phyloP scores from a whole-genome alignment of 2,113 vertebrate genomes.

The Crotalus tigris region DNA sequence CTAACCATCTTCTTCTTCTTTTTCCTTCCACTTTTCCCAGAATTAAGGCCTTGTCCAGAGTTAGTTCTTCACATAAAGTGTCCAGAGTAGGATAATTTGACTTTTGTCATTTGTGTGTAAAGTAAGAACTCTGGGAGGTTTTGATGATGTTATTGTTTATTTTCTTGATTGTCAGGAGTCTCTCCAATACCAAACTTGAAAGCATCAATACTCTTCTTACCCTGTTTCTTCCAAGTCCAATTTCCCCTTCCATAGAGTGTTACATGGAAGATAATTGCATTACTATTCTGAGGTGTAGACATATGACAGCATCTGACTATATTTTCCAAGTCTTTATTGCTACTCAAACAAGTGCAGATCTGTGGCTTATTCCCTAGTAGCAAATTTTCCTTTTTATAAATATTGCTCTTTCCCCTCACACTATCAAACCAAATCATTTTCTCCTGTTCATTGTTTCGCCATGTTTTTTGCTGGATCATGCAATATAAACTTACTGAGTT shows the following conservation, averaged over 20 bases:
- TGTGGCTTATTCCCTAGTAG: neutral
- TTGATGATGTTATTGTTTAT: neutral
- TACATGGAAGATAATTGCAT: neutral
- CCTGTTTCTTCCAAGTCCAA: neutral
- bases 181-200: neutral
- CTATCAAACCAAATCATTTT: neutral
- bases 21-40: neutral
- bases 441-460: neutral
- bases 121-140: neutral
- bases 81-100: neutral
- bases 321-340: neutral
- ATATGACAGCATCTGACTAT: neutral
- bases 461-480: neutral
- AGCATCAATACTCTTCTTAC: neutral
- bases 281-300: neutral
- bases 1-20: neutral
- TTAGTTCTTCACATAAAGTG: neutral
- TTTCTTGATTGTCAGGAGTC: neutral
- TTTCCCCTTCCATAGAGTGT: neutral
- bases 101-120: neutral
- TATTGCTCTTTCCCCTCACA: neutral
- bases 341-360: neutral
- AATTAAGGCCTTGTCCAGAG: neutral
- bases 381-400: neutral
- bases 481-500: neutral